Base-by-base conservation (phyloP, 2,113 vertebrate species). In the Ctenomys sociabilis region DNA sequence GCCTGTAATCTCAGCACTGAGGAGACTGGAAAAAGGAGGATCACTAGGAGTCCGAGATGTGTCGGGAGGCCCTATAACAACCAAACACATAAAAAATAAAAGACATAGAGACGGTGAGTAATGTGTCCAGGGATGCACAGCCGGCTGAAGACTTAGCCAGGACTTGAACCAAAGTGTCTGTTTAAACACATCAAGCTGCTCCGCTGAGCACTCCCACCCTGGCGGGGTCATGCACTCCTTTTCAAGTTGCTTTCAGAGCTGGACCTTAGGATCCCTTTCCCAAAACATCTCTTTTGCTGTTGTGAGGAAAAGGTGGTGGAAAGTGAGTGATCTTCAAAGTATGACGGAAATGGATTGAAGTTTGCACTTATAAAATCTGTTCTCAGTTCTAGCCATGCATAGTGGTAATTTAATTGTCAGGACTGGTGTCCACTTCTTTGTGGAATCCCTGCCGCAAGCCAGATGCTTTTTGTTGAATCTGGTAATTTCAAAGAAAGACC, bases 221-320 rank as follows among this genome's bases (percentile, higher is more conserved):
- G 0, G 0, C 85, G 26, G 82, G 66, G 85, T 32, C 54, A 52
- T 77, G 92, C 83, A 84, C 90, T 0, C 97, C 94, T 97, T 96
- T 96, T 95, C 81, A 96, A 96, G 97, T 95, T 85, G 90, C 94
- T 98, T 98, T 98, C 96, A 97, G 96, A 98, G 93, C 91, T 96
- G 72, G 88, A 90, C 96, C 95, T 93, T 96, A 95, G 97, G 75
- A 90, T 97, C 96, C 78, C 84, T 85, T 96, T 98, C 97, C 97
- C 49, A 3, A 93, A 97, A 88, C 64, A 86, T 95, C 89, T 92
- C 96, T 98, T 98, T 97, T 97, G 95, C 96, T 95, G 61, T 80
- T 81, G 68, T 90, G 97, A 97, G 96, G 97, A 98, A 98, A 95
- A 68, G 80, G 88, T 61, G 84, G 30, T 80, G 6, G 75, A 94